These are phyloP conservation scores for Mythimna albipuncta DNA, from an alignment of 2,888 invertebrate species.

Conservation along the genomic window DNA sequence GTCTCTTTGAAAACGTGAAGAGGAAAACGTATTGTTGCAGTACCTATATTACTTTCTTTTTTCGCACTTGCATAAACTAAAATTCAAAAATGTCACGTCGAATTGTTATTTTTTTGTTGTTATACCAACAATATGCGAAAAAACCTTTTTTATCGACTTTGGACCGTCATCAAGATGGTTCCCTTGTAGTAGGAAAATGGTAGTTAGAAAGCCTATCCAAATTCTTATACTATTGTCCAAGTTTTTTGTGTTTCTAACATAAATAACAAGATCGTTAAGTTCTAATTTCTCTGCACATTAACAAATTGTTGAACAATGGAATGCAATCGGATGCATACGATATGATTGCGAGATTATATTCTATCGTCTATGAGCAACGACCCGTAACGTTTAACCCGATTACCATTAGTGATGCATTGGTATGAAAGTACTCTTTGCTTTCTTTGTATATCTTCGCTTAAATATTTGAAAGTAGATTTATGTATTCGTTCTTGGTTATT, in stretches of 20 bases:
- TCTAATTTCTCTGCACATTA: slow-evolving; percentile 46
- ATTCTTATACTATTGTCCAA: not conserved
- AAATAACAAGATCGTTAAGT: slow-evolving; percentile 3
- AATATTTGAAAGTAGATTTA: not conserved
- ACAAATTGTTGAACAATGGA: slow-evolving; percentile 30
- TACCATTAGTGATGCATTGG: not conserved
- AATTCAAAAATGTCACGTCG: too few species aligned
- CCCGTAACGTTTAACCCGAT: slow-evolving; percentile 12
- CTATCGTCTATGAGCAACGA: slow-evolving; percentile 26
- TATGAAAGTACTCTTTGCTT: not conserved
- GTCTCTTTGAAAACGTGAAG: too few species aligned
- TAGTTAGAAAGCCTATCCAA: too few species aligned
- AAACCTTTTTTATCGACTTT: too few species aligned
- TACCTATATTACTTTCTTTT: too few species aligned
- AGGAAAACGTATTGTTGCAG: too few species aligned
- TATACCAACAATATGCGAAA: too few species aligned
- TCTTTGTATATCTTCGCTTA: not conserved
- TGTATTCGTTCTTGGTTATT: not conserved
- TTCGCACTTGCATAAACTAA: too few species aligned
- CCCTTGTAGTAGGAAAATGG: too few species aligned
- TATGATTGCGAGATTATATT: slow-evolving; percentile 37
- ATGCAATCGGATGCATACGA: slow-evolving; percentile 20
- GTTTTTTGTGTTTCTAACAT: not conserved
- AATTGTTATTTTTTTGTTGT: too few species aligned
- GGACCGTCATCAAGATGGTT: too few species aligned